Evolutionary conservation across 1,140 invertebrate genomes (phyloP), one percentile per base, ranked within the genome.

Genomic region (Magallana ariakensis): DNA sequence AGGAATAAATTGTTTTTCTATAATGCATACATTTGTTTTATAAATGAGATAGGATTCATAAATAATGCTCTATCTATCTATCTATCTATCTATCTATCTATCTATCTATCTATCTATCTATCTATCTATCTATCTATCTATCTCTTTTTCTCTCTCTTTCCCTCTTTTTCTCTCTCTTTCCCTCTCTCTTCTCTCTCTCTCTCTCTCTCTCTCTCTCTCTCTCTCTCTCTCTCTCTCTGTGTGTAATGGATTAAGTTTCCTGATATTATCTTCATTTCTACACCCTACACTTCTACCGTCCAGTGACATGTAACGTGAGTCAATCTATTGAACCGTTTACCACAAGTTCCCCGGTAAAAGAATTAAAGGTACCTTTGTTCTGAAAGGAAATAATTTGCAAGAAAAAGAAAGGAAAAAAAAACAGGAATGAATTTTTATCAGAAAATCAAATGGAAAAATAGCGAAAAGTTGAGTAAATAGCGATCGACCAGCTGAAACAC

Each of bases 191-290:
- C 19, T 19, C 16, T 70, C 62, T 70, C 62, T 75, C 66, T 75
- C 66, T 75, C 66, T 26, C 66, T 75, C 10, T 75, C 66, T 26
- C 66, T 75, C 22, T 75, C 66, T 75, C 22, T 13, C 13, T 75
- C 66, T 26, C 66, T 70, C 10, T 70, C 66, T 26, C 66, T 70
- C 22, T 70, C 26, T 33, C 7, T 13, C 13, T 4, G 9, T 13
- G 22, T 75, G 22, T 26, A 26, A 13, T 46, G 6, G 8, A 3
- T 33, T 75, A 13, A 26, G 66, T 19, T 75, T 75, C 33, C 66
- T 75, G 66, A 75, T 75, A 11, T 75, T 75, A 75, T 75, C 66
- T 26, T 19, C 5, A 26, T 75, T 75, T 26, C 66, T 33, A 11
- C 26, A 33, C 11, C 10, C 66, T 75, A 75, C 22, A 26, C 33